phyloP scores from a whole-genome alignment of 2,113 vertebrate species.

The Zosterops borbonicus region DNA sequence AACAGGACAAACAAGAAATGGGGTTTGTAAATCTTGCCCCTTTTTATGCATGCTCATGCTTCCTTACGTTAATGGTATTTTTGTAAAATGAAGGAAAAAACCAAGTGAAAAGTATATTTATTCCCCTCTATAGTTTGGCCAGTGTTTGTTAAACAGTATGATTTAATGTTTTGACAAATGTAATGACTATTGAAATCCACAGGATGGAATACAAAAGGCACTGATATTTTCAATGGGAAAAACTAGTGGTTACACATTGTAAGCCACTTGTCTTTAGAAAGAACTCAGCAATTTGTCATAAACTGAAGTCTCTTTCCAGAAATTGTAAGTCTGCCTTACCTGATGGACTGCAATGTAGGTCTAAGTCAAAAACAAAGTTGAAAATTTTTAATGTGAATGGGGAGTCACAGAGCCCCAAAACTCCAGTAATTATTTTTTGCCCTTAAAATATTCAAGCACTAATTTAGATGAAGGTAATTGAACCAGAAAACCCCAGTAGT shows the following conservation, averaged over 20 bases:
- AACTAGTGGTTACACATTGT: constrained; percentile 18
- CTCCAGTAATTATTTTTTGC: constrained; percentile 19
- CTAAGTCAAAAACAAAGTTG: constrained; percentile 45
- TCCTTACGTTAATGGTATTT: neutral
- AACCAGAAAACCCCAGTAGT: constrained; percentile 24
- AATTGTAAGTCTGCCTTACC: constrained; percentile 20
- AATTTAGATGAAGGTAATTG: constrained; percentile 1
- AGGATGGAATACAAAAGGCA: constrained; percentile 31
- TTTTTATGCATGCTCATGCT: constrained; percentile 57
- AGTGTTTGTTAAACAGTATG: neutral
- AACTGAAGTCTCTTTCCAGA: constrained; percentile 27
- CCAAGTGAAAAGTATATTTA: neutral
- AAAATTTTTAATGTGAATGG: neutral
- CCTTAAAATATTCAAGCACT: constrained; percentile 19
- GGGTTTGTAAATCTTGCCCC: neutral
- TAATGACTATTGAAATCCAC: neutral
- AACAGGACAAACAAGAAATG: neutral
- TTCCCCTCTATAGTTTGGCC: neutral
- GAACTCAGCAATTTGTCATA: constrained; percentile 9
- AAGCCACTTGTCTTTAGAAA: constrained; percentile 45
- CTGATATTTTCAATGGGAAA: constrained; percentile 1
- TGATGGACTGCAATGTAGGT: constrained; percentile 26
- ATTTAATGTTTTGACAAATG: constrained; percentile 19
- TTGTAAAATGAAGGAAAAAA: neutral
- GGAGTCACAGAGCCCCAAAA: constrained; percentile 34